A percentile compares a stretch with the other conserved stretches of the same genome.
These are phyloP conservation scores for Enteromius treurensis DNA, from an alignment of 2,797 vertebrate genomes.

Conservation along the genomic window DNA sequence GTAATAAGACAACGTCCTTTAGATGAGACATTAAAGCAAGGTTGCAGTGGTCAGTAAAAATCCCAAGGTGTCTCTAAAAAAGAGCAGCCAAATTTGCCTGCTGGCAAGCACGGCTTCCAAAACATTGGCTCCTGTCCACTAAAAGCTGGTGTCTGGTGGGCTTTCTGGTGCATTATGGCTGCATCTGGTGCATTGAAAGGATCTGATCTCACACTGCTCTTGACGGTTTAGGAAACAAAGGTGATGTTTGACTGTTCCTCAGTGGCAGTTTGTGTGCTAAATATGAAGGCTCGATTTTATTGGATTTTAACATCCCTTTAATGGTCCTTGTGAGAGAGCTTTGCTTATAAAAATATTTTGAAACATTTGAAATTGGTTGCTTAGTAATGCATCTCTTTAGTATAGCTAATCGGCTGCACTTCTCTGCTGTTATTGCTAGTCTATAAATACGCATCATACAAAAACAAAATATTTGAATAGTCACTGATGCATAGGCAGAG, in stretches of 20 bases:
- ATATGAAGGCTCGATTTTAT: not conserved
- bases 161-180: conserved; percentile 20
- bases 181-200: not conserved
- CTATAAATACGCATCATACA: conserved; percentile 8
- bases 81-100: not conserved
- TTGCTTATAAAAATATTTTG: not conserved
- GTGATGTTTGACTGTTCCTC: not conserved
- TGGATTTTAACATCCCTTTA: not conserved
- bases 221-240: not conserved
- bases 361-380: not conserved
- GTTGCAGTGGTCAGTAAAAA: conserved; percentile 11
- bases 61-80: not conserved
- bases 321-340: not conserved
- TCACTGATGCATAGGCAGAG: not conserved
- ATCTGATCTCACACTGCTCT: not conserved
- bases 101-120: not conserved
- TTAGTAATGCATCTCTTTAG: not conserved
- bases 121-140: conserved; percentile 1
- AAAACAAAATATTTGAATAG: conserved; percentile 15
- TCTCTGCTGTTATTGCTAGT: not conserved
- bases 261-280: not conserved
- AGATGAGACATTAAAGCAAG: not conserved
- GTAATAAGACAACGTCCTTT: not conserved
- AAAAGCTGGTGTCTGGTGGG: not conserved
- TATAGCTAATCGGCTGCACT: not conserved